phyloP scores from a whole-genome alignment of 2,888 invertebrate genomes.

The Tuta absoluta region DNA sequence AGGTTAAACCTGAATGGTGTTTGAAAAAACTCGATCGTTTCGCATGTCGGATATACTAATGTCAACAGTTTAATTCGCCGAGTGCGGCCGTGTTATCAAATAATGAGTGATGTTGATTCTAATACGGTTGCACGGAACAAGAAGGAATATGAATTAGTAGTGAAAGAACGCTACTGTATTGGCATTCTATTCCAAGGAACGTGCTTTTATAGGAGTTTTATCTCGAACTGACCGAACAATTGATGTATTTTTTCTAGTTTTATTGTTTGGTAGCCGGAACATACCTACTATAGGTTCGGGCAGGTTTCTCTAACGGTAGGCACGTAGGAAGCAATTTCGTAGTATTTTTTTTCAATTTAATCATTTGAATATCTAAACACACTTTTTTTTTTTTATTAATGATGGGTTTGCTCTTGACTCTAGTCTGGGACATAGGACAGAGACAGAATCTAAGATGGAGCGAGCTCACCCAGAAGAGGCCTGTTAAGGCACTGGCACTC shows the following conservation, averaged over 20 bases:
- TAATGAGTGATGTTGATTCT: conserved; percentile 58
- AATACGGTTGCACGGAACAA: conserved; percentile 42
- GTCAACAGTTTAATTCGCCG: conserved; percentile 60
- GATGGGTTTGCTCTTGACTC: too few relatives aligned
- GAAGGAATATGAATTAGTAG: conserved; percentile 17
- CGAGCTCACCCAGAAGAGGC: too few relatives aligned
- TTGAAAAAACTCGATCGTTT: conserved; percentile 53
- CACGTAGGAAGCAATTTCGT: too few relatives aligned
- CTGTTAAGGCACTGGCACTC: too few relatives aligned
- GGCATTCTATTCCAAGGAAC: conserved; percentile 39
- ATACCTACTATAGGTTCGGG: too few relatives aligned
- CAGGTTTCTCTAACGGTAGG: background rate
- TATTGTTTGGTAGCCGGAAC: conserved; percentile 31
- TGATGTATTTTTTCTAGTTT: conserved; percentile 44
- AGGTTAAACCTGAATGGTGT: conserved; percentile 41
- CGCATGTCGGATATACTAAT: conserved; percentile 54
- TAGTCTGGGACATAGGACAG: too few relatives aligned
- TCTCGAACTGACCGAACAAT: conserved; percentile 48
- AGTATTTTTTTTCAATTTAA: too few relatives aligned
- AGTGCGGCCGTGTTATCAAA: conserved; percentile 66
- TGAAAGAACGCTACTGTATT: conserved; percentile 14
- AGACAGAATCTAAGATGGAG: too few relatives aligned
- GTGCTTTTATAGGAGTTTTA: conserved; percentile 73
- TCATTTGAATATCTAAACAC: too few relatives aligned
- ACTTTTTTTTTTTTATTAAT: too few relatives aligned